Evolutionary conservation across 1,140 invertebrate species (phyloP), one percentile per base, ranked within the genome.

Genomic region (Antheraea mylitta): DNA sequence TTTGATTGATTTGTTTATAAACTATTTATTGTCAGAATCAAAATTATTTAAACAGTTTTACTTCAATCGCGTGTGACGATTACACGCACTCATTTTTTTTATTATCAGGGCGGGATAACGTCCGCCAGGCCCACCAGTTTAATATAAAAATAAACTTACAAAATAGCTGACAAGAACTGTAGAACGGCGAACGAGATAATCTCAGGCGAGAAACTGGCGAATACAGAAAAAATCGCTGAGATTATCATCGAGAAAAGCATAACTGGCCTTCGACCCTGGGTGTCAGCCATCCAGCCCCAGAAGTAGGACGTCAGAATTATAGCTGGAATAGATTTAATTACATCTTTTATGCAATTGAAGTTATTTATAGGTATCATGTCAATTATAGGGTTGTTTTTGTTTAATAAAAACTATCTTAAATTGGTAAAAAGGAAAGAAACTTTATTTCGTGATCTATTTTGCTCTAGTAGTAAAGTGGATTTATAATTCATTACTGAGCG

Each of bases 261-360:
- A 6, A 97, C 93, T 5, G 93, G 93, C 18, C 94, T 93, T 0
- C 97, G 93, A 0, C 97, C 97, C 22, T 94, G 92, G 0, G 95
- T 95, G 82, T 98, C 97, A 0, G 96, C 96, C 16, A 97, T 76
- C 66, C 95, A 96, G 37, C 97, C 97, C 96, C 97, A 97, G 36
- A 97, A 85, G 80, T 94, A 93, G 0, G 93, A 94, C 13, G 91
- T 94, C 7, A 94, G 76, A 53, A 94, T 93, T 6, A 94, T 93
- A 58, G 90, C 92, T 92, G 80, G 7, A 79, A 82, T 53, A 69
- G 30, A 45, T 18, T 59, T 59, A 9, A 59, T 4, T 0, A 61
- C 22, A 30, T 30, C 4, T 10, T 61, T 59, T 18, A 59, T 59
- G 1, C n/a, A 18, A 18, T n/a, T 13, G 19, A 18, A 18, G n/a